Evolutionary conservation across 2,888 invertebrate genomes (phyloP).

Genomic region (Anaspis maculata): DNA sequence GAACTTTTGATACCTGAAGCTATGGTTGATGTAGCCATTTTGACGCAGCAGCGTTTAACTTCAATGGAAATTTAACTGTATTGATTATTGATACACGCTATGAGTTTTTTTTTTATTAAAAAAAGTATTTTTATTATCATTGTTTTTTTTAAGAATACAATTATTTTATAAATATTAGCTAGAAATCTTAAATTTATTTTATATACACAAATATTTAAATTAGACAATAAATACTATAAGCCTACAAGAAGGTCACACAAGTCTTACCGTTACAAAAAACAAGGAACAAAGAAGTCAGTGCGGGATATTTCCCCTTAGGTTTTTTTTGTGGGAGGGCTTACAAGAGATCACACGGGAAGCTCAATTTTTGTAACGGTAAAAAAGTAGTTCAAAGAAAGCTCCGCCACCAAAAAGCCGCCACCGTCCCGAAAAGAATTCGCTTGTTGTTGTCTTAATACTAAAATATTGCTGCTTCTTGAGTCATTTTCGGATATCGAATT

Average conservation of each 20-base stretch:
- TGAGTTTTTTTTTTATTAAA: not conserved
- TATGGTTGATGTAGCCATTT: constrained; percentile 72
- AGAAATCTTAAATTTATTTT: constrained; percentile 11
- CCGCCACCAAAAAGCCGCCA: constrained; percentile 33
- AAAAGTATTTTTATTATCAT: constrained; percentile 1
- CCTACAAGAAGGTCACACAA: constrained; percentile 3
- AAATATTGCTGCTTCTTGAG: constrained; percentile 18
- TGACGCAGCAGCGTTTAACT: constrained; percentile 64
- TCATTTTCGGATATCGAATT: constrained; percentile 18
- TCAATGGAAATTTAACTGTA: constrained; percentile 16
- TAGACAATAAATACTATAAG: constrained; percentile 19
- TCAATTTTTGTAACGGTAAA: constrained; percentile 28
- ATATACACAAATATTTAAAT: constrained; percentile 16
- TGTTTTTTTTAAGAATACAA: constrained; percentile 7
- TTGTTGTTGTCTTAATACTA: constrained; percentile 21
- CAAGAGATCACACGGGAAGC: constrained; percentile 14
- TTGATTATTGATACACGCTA: not conserved
- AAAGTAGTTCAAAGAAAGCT: constrained; percentile 20
- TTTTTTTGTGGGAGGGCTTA: constrained; percentile 4
- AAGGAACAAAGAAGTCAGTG: constrained; percentile 16
- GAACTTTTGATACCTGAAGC: constrained; percentile 78
- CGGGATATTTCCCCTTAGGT: constrained; percentile 9
- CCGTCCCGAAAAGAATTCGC: constrained; percentile 31
- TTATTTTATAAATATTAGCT: constrained; percentile 11
- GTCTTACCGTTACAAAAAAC: constrained; percentile 24